phyloP scores from a whole-genome alignment of 2,113 vertebrate species.

The Upupa epops region DNA sequence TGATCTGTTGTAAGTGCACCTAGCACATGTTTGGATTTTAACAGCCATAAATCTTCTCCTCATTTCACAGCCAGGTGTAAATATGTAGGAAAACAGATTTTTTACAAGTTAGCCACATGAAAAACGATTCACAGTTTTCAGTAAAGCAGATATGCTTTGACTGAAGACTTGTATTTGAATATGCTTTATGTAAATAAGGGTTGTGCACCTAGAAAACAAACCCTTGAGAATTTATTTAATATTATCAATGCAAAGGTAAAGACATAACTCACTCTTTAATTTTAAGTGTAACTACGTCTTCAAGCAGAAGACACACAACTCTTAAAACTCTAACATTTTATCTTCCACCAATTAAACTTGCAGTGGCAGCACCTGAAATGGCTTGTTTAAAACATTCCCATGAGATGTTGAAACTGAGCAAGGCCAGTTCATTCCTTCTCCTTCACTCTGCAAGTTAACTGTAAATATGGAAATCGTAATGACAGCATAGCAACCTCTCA shows the following conservation, averaged over 20 bases:
- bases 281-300: not conserved
- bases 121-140: not conserved
- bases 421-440: not conserved
- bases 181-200: not conserved
- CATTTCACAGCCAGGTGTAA: not conserved
- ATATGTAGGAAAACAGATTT: not conserved
- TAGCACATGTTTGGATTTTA: not conserved
- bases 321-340: not conserved
- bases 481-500: not conserved
- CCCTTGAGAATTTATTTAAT: not conserved
- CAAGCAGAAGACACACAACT: not conserved
- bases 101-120: not conserved
- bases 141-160: not conserved
- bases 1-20: not conserved
- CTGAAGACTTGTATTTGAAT: not conserved
- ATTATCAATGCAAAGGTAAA: not conserved
- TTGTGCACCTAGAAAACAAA: not conserved
- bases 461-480: not conserved
- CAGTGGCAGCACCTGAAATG: not conserved
- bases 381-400: conserved; percentile 29
- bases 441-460: not conserved
- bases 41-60: not conserved
- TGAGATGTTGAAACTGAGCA: conserved; percentile 17
- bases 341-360: conserved; percentile 10
- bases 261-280: not conserved